These are phyloP conservation scores for Magallana gigas DNA, from an alignment of 1,140 invertebrate genomes.

Conservation along the genomic window DNA sequence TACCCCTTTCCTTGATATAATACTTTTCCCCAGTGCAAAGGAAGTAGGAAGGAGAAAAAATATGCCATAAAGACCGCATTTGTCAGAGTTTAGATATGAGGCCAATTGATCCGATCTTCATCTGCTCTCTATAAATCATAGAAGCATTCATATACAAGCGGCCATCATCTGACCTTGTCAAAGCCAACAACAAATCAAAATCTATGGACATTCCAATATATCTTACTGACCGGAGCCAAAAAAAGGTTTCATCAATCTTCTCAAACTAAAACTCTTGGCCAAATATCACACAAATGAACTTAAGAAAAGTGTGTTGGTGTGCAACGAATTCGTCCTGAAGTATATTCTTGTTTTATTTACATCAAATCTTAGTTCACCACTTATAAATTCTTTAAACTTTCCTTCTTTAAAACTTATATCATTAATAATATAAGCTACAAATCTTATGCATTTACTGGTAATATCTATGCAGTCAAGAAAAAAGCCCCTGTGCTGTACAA, in stretches of 20 bases:
- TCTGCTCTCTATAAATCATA: slow-evolving; percentile 28
- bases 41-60: slow-evolving; percentile 23
- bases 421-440: too few relatives aligned
- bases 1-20: not conserved
- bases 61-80: slow-evolving; percentile 24
- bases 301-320: too few relatives aligned
- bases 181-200: slow-evolving; percentile 29
- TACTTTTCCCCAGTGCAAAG: not conserved
- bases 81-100: slow-evolving; percentile 10
- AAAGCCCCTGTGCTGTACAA: too few relatives aligned
- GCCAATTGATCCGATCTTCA: not conserved
- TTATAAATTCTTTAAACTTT: too few relatives aligned
- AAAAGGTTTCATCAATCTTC: slow-evolving; percentile 13
- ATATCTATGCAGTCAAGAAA: too few relatives aligned
- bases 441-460: too few relatives aligned
- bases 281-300: not conserved
- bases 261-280: not conserved
- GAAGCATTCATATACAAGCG: slow-evolving; percentile 8
- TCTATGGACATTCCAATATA: slow-evolving; percentile 29
- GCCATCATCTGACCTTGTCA: slow-evolving; percentile 22
- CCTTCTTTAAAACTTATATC: too few relatives aligned
- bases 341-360: too few relatives aligned
- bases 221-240: slow-evolving; percentile 4
- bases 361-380: too few relatives aligned
- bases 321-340: too few relatives aligned